Base-by-base conservation (phyloP, 2,888 invertebrate species). In the Drosophila birchii region DNA sequence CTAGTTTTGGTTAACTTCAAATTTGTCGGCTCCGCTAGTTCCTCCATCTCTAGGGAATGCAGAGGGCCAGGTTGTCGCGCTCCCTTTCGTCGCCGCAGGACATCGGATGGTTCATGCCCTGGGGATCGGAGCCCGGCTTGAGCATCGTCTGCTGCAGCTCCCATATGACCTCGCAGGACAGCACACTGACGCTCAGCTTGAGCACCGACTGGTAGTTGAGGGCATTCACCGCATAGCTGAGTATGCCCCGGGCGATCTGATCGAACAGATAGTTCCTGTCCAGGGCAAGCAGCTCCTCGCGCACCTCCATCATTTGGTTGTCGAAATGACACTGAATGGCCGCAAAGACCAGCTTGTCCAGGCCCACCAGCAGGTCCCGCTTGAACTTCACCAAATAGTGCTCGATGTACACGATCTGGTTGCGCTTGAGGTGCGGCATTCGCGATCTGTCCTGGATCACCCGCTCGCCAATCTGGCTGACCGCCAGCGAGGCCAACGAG, bases 331-430 rank as follows among this genome's bases (percentile, higher is more conserved):
- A 90, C 54, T 91, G 87, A 43, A 93, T 91, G 32, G 92, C 91
- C 3, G 85, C 81, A 66, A 92, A 89, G 2, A 93, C 92, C 49
- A 86, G 81, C 38, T 86, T 84, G 23, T 90, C 90, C 38, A 92
- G 76, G 4, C 92, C 92, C 0, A 91, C 88, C 18, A 91, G 78
- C 23, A 92, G 58, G 12, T 89, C 85, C 6, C 91, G 86, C 69
- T 91, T 92, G 39, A 93, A 92, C 78, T 90, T 91, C 8, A 91
- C 89, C 53, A 91, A 76, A 47, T 89, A 85, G 62, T 92, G 91
- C 43, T 92, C 92, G 5, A 92, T 87, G 38, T 90, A 92, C 5
- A 93, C 88, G n/a, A 88, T 76, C 56, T 90, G 89, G 20, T 82
- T 82, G 36, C 88, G 89, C 7, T 74, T 78, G 54, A 91, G 49